Evolutionary conservation across 2,113 vertebrate species (phyloP), one percentile per base, ranked within the genome.

Genomic region (Rhinolophus sinicus): DNA sequence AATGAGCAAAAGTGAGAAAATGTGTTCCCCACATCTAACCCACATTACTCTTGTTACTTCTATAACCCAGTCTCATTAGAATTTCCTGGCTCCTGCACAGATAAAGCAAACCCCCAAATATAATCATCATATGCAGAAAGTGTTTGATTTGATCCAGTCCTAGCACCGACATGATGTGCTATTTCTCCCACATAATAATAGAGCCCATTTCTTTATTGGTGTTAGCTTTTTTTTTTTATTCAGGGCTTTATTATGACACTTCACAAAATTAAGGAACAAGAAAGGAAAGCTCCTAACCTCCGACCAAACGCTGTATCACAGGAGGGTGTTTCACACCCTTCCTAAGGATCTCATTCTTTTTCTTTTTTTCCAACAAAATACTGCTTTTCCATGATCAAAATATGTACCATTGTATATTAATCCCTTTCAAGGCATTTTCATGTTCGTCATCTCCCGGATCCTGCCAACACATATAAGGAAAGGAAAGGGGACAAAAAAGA

Each of bases 391-490:
- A 72, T 80, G 24, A 88, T 58, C 26, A 75, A 93, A 90, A 94
- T 62, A 75, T 60, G 75, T 96, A 44, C 18, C 21, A 54, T 83
- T 91, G 52, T 87, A 86, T 81, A 44, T 80, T 65, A 95, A 90
- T 90, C 44, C 26, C 33, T 95, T 94, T 44, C 76, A 85, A 93
- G 90, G 44, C 50, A 90, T 94, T 93, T 82, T 92, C 33, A 90
- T 10, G 60, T 26, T 88, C 8, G 14, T 88, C 82, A 64, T 93
- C 67, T 96, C 81, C 69, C 93, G 62, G 38, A 38, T 80, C 44
- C 65, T 94, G 82, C 35, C 62, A 93, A 83, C 26, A 87, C 19
- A 58, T 56, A 33, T 73, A 60, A 86, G 52, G n/a, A 44, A 95
- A 69, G 54, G 33, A 24, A 5, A 18, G 24, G 24, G 33, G 33